phyloP scores from a whole-genome alignment of 2,888 invertebrate species.

The Lithosia quadra region DNA sequence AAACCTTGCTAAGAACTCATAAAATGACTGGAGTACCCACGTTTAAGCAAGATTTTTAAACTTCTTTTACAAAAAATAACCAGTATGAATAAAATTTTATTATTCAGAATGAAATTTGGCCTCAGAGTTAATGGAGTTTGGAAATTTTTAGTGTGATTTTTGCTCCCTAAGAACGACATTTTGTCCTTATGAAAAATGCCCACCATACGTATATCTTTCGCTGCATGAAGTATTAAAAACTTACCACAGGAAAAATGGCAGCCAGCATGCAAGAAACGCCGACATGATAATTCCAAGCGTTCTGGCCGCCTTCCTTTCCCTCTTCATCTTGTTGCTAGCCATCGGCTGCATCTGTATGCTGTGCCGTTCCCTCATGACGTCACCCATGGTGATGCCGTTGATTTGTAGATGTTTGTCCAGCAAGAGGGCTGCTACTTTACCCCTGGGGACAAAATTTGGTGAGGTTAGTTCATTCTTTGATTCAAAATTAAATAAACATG shows the following conservation, averaged over 20 bases:
- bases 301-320: conserved; percentile 96
- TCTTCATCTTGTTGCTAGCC: conserved; percentile 94
- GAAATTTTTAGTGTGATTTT: too few species aligned
- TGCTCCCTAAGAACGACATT: too few species aligned
- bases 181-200: too few species aligned
- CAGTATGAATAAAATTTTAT: too few species aligned
- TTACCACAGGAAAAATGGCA: conserved; percentile 98
- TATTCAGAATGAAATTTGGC: too few species aligned
- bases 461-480: background rate
- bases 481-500: too few species aligned
- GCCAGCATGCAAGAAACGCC: conserved; percentile 97
- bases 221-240: conserved; percentile 39
- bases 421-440: conserved; percentile 95
- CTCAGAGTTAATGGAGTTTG: too few species aligned
- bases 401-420: conserved; percentile 96
- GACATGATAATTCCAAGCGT: conserved; percentile 99
- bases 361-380: conserved; percentile 86
- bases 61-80: too few species aligned
- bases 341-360: conserved; percentile 91
- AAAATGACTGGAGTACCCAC: too few species aligned
- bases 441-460: conserved; percentile 83
- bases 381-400: conserved; percentile 93
- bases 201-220: too few species aligned
- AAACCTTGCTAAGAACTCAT: too few species aligned
- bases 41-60: too few species aligned